Evolutionary conservation across 2,888 invertebrate genomes (phyloP), one percentile per base, ranked within the genome.

Genomic region (Drosophila niveifrons): DNA sequence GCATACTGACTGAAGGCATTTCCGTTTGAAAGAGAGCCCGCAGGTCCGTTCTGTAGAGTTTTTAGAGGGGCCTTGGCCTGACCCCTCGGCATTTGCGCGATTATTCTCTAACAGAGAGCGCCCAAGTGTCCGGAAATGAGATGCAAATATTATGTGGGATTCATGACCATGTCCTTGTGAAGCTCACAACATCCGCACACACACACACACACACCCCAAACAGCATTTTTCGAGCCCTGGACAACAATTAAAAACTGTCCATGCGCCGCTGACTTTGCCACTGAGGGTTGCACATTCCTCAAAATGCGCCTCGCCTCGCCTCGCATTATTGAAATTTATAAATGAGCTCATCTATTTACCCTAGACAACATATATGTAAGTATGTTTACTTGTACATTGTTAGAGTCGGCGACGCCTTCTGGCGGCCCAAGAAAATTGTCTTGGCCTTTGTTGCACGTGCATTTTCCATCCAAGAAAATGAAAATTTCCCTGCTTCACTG

Each of bases 71-170:
- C 29, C 36, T 17, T 15, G 53, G n/a, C 8, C 43, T 74, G 76
- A 86, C 86, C 88, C 88, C 86, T 82, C 70, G 78, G 78, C 58
- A 34, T 48, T 57, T 46, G 56, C 57, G 23, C 23, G 23, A 61
- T 13, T 61, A 44, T 36, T 56, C 69, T 64, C 69, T 64, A 71
- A 69, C 41, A 50, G 44, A 44, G 46, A 44, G 75, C 67, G 66
- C 67, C 90, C 91, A 90, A 91, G 90, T 91, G 90, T 90, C 91
- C 91, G 91, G 91, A 91, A 91, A 91, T 91, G 91, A 91, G 92
- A 91, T 91, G 91, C 91, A 91, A 91, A 91, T 92, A 90, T 91
- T 91, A 92, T 91, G 91, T 91, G 91, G 92, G 91, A 91, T 88
- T 91, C 90, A 80, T 82, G 80, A 82, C 81, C 85, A 84, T 90